Evolutionary conservation across 2,888 invertebrate species (phyloP), one percentile per base, ranked within the genome.

Genomic region (Keiferia lycopersicella): DNA sequence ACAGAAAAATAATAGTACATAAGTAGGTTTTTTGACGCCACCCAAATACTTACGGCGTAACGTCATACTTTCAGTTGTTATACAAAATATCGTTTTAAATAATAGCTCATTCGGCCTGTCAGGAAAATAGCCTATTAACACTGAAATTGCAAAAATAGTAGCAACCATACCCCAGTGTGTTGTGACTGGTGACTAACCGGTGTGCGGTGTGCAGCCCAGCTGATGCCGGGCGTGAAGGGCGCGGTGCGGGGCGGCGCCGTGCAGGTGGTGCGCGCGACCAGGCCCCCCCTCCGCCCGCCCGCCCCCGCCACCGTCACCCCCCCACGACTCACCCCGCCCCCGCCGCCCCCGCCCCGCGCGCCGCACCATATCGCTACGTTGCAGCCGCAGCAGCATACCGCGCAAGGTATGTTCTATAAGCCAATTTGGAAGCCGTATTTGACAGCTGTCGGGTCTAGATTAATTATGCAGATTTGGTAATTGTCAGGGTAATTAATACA

Each of bases 181-280:
- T 39, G 38, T 53, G 53, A 8, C n/a, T 51, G 34, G 62, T 62
- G 62, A 62, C 41, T 62, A 62, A 56, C 56, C 14, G 20, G 39
- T 8, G 34, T 39, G 20, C 30, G 41, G 10, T 48, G 64, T 66
- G 0, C 78, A 94, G 94, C 93, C 73, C 93, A 95, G 85, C 86
- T 95, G 76, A 94, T 95, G 87, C 89, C 94, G 64, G 92, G 94
- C 67, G 94, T 95, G 80, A 95, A 95, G 83, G 93, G 88, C 41
- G 91, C 72, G 18, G 85, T 78, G 64, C 82, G 87, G 10, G 84
- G 87, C 34, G 83, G 81, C 41, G 74, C 78, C 41, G 86, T 88
- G 75, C 87, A 87, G 69, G 82, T 88, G 75, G 59, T 22, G 59
- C 59, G 59, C 20, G 41, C 39, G 20, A 8, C 73, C 66, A 69